Evolutionary conservation across 1,140 invertebrate species (phyloP).

Genomic region (Platyscapa corneri): DNA sequence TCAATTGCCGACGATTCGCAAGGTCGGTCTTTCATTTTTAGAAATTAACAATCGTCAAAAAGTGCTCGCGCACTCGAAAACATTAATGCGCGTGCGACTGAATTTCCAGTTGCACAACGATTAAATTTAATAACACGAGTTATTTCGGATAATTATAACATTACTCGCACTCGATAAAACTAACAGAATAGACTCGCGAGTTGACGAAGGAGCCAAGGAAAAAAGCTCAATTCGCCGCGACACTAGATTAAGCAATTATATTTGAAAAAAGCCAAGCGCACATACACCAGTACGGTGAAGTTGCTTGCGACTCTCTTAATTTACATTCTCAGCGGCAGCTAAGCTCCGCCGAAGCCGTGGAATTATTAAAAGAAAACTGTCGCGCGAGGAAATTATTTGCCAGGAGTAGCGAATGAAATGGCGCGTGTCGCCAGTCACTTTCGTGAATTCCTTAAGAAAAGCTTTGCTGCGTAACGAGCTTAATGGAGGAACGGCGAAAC

Average conservation of each 20-base stretch:
- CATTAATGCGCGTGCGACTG: too few relatives aligned
- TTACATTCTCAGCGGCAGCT: not conserved
- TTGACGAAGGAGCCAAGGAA: not conserved
- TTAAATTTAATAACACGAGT: too few relatives aligned
- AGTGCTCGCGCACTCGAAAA: too few relatives aligned
- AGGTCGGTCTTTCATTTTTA: too few relatives aligned
- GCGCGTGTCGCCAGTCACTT: slow-evolving; percentile 19
- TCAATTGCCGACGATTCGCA: too few relatives aligned
- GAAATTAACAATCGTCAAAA: too few relatives aligned
- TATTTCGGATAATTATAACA: not conserved
- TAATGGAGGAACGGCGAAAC: slow-evolving; percentile 19
- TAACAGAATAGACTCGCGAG: not conserved
- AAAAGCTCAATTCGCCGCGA: not conserved
- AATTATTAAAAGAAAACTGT: not conserved
- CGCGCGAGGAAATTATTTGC: slow-evolving; percentile 16
- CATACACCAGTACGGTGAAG: not conserved
- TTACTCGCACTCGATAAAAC: slow-evolving; percentile 1
- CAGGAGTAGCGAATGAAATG: slow-evolving; percentile 32
- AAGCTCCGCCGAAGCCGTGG: too few relatives aligned
- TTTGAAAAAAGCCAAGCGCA: not conserved
- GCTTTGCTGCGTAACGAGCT: slow-evolving; percentile 30
- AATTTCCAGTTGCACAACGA: too few relatives aligned
- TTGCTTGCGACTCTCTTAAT: slow-evolving; percentile 11
- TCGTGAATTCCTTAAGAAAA: slow-evolving; percentile 45
- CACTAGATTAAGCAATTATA: slow-evolving; percentile 17